Percentiles rank a stretch among this genome's conserved stretches.
phyloP scores from a whole-genome alignment of 2,113 vertebrate genomes.

The Sula dactylatra region DNA sequence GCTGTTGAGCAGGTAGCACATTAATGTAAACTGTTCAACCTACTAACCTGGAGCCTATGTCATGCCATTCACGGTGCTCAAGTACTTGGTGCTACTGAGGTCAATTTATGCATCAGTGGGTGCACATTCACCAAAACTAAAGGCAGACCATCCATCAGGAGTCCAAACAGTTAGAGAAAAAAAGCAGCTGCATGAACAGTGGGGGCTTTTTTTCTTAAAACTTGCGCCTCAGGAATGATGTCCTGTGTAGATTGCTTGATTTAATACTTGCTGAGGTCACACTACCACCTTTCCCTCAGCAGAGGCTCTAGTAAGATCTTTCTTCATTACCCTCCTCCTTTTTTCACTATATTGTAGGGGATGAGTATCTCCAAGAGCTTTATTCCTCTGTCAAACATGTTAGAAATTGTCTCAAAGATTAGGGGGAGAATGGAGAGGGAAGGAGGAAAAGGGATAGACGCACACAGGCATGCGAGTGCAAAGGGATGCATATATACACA shows the following conservation, averaged over 20 bases:
- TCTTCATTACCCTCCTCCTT: not conserved
- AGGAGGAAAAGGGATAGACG: not conserved
- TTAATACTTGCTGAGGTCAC: not conserved
- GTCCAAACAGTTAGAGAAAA: not conserved
- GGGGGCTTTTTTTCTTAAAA: not conserved
- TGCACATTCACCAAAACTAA: not conserved
- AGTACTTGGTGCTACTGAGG: not conserved
- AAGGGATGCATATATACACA: not conserved
- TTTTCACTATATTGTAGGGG: not conserved
- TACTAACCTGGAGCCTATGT: not conserved
- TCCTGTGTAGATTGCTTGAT: not conserved
- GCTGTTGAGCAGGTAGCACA: not conserved
- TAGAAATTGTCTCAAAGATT: not conserved
- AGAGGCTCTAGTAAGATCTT: not conserved
- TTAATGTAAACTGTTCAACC: not conserved
- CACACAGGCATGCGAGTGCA: not conserved
- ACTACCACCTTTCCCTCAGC: not conserved
- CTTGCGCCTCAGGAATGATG: not conserved
- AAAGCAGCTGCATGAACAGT: not conserved
- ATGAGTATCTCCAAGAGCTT: not conserved
- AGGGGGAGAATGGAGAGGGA: not conserved
- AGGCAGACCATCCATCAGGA: not conserved
- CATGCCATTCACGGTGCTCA: not conserved
- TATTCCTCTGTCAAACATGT: not conserved
- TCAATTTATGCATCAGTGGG: not conserved